Evolutionary conservation across 37 sponge, comb jelly and placozoan genomes (phyloP), one percentile per base, ranked within the genome.

Genomic region (Beroe ovata): DNA sequence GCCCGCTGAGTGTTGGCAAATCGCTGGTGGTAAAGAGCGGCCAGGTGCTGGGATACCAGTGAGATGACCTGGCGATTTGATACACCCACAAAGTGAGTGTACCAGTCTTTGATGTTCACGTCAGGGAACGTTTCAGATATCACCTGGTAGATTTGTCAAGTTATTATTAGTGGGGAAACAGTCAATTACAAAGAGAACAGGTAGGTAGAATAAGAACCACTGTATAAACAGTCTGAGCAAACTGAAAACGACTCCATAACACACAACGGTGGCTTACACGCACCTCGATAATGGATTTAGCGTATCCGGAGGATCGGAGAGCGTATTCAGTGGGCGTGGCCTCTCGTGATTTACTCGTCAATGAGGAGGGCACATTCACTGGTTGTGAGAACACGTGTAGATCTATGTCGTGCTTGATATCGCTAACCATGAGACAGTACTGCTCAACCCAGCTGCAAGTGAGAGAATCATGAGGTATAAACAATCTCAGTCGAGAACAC

Each of bases 311-410:
- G 6, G 84, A 77, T 77, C 84, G 41, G 8, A 77, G 84, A n/a
- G 84, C 84, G 33, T 77, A 77, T 25, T 77, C 84, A 20, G 84
- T 26, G 0, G 84, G 84, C 4, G 84, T 77, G 23, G 84, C 84
- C 25, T 77, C 84, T 25, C 33, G 39, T 16, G 54, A 42, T 25
- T 42, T 77, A 29, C 8, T 42, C 28, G 38, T 77, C 1, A 77
- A 54, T n/a, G 42, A 39, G n/a, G 84, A 20, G 8, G 84, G 84
- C 14, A 77, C 84, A 54, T 77, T 77, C 11, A 77, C 84, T 8
- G 84, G 84, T 54, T 77, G 84, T 42, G 36, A 32, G 84, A 77
- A 77, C 84, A 77, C 84, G 47, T 77, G 84, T 54, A 77, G 84
- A 0, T 77, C 84, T 39, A 77, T 77, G 26, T 77, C 84, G 54